Base-by-base conservation (phyloP, 2,113 vertebrate species). In the Sceloporus undulatus region DNA sequence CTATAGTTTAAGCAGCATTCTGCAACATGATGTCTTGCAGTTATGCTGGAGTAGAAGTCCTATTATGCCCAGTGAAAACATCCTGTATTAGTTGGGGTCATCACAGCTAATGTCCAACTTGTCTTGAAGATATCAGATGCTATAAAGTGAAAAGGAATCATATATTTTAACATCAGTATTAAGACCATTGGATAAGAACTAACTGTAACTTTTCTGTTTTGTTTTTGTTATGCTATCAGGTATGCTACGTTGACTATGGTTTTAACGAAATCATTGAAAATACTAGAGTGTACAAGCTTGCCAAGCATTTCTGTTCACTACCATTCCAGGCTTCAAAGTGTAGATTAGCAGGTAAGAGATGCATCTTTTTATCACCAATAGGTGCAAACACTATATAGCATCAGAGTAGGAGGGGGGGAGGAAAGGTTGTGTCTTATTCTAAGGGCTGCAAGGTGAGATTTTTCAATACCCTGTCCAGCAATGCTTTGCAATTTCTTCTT, bases 261-360 rank as follows among this genome's bases (percentile, higher is more conserved):
- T 98, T 99, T 92, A 97, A 94, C 94, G 97, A 98, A 87, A 93
- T 95, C 85, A 95, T 98, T 83, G 96, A 95, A 91, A 94, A 89
- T 73, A 95, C 1, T 80, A 97, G 96, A 92, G 95, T 98, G 14
- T 95, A 97, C 92, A 96, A 96, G 87, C 94, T 99, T 29, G 96
- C 96, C 82, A 95, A 96, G n/a, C 95, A 95, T 82, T 99, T 99
- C 95, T 88, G 95, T 86, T 94, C 88, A 0, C 96, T 99, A 62
- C 97, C 98, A 42, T 98, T 98, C 92, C 99, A 99, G 95, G 98
- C 98, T 82, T 95, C 97, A 7, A 98, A 96, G 94, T 98, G 98
- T 92, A 97, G 95, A 88, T 96, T 99, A 29, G 99, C 98, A 97
- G 99, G 98, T 99, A 98, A 97, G 97, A 87, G 82, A 84, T 54